Percentiles rank a stretch among this genome's conserved stretches.
phyloP scores from a whole-genome alignment of 1,140 invertebrate genomes.

The Papilio xuthus region DNA sequence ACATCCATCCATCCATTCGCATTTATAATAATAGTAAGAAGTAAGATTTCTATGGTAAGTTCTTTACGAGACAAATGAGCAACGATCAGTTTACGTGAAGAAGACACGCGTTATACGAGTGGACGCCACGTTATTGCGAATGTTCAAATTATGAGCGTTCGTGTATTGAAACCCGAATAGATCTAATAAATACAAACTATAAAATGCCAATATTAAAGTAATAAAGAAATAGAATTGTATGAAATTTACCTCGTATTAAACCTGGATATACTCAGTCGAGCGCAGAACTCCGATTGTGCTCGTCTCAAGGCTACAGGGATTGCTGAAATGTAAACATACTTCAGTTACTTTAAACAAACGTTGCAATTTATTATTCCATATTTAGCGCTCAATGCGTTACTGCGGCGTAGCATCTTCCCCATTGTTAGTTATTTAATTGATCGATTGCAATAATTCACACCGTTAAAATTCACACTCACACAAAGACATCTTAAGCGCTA shows the following conservation, averaged over 20 bases:
- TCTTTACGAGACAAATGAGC: too few species aligned
- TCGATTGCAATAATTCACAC: not conserved
- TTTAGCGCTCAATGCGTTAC: not conserved
- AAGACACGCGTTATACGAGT: too few species aligned
- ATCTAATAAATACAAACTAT: not conserved
- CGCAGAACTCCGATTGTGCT: not conserved
- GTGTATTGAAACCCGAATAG: too few species aligned
- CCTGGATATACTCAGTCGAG: not conserved
- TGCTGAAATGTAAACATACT: conserved; percentile 7
- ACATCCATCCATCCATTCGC: too few species aligned
- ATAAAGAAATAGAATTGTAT: too few species aligned
- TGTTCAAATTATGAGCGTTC: too few species aligned
- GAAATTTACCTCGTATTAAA: not conserved
- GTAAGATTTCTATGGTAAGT: too few species aligned
- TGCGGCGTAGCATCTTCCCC: not conserved
- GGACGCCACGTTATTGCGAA: too few species aligned
- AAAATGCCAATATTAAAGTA: too few species aligned
- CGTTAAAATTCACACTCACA: not conserved
- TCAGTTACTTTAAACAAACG: not conserved
- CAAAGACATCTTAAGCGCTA: not conserved
- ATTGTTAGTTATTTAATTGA: not conserved
- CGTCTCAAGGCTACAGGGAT: not conserved
- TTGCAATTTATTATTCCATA: not conserved
- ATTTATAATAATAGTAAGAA: too few species aligned
- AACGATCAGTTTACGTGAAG: too few species aligned